A percentile compares a stretch with the other conserved stretches of the same genome.
These are phyloP conservation scores for Apodemia mormo DNA, from an alignment of 2,888 invertebrate species.

Conservation along the genomic window DNA sequence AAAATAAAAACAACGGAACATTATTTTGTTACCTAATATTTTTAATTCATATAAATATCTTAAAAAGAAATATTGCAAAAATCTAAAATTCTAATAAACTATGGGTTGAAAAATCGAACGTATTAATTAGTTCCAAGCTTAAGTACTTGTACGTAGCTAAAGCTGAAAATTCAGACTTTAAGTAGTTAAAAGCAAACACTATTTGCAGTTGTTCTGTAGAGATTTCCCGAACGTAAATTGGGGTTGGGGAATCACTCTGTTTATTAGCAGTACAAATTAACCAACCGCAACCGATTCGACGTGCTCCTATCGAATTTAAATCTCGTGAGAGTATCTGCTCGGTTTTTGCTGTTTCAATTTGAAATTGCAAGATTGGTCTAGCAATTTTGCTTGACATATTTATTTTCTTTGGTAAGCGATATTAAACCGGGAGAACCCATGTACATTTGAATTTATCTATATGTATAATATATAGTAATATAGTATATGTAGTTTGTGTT, in stretches of 20 bases:
- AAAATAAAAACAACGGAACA: no score
- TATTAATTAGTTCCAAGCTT: neutral
- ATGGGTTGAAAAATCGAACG: no score
- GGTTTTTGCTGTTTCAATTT: constrained; percentile 5
- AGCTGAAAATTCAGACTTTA: neutral
- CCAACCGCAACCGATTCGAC: constrained; percentile 10
- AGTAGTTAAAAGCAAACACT: neutral
- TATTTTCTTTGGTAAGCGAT: neutral
- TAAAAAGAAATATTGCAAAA: no score
- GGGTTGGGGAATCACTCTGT: constrained; percentile 10
- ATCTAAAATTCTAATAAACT: no score
- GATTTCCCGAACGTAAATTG: constrained; percentile 4
- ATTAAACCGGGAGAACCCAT: no score
- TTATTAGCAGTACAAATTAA: constrained; percentile 15
- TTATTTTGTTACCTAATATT: no score
- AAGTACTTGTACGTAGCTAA: neutral
- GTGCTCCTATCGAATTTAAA: constrained; percentile 3
- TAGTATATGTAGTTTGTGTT: no score
- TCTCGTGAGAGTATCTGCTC: neutral
- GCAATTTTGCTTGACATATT: neutral
- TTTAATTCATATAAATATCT: no score
- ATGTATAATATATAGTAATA: no score
- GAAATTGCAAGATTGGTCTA: neutral
- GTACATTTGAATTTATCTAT: no score
- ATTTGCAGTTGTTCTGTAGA: neutral